Base-by-base conservation (phyloP, 1,140 invertebrate genomes). In the Drosophila pectinifera region DNA sequence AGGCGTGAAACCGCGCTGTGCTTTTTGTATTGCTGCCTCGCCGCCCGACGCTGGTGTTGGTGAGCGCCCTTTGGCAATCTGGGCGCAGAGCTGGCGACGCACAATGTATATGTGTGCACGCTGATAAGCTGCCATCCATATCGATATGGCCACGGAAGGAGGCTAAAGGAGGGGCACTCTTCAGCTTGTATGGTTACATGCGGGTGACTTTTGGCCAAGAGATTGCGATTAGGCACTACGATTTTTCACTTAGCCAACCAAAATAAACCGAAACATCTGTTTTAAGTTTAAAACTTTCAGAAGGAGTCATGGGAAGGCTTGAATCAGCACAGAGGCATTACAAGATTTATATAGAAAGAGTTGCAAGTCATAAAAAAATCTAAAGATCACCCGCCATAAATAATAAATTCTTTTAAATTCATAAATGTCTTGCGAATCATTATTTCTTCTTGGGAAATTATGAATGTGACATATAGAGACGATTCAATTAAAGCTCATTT, bases 121-220 rank as follows among this genome's bases (percentile, higher is more conserved):
- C 62, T 61, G 62, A 65, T 65, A 65, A 65, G 62, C 62, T 61
- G 41, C 62, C 45, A 65, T 42, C 62, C 62, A 65, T 65, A 65
- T 65, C 62, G 46, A 65, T 65, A 61, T 20, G 56, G 24, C 31
- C 22, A 36, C 45, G 31, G 18, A 61, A 22, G 18, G 58, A 24
- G 46, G 46, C n/a, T 3, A 18, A 16, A 13, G 28, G 14, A 20
- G 57, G 31, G 41, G 39, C 41, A 18, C 18, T 31, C 28, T 51
- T 20, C 48, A 34, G 4, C 31, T 43, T 64, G 54, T 41, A 51
- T 51, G 43, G 51, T 64, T 58, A 58, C 54, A 59, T 65, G 55
- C 62, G 62, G 62, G 62, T 59, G 62, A 45, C 62, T 61, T 61
- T 65, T 65, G 62, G 55, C 62, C 62, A 65, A 43, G 41, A 65